Base-by-base conservation (phyloP, 1,140 invertebrate species). In the Aradophagus sp. region DNA sequence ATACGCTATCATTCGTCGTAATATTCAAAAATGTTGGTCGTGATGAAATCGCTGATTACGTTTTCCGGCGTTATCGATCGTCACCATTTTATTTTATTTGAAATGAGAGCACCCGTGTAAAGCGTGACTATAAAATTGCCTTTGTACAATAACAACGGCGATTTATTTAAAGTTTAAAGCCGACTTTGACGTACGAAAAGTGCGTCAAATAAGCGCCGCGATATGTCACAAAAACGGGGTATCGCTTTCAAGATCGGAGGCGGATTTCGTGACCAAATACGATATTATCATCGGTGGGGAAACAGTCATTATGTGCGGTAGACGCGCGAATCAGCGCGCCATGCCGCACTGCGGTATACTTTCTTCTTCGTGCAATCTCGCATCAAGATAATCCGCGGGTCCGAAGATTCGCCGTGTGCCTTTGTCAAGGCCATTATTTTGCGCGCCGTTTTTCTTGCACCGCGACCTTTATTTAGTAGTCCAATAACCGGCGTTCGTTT, bases 271-370 rank as follows among this genome's bases (percentile, higher is more conserved):
- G 55, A 65, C 53, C 32, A 11, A 34, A 0, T 20, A 23, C 66
- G 56, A 59, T 61, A 55, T 65, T 71, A 65, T 55, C 55, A 55
- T 36, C 59, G 48, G 11, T n/a, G n/a, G 16, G n/a, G 55, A 65
- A 59, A 71, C 61, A 71, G 65, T 71, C 61, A 71, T 65, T 59
- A 63, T 47, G 66, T 36, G 47, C 55, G 53, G 45, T 15, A 23
- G 47, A 36, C 45, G 56, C 45, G 53, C 48, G 56, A 44, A 48
- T 13, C 34, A 14, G 19, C n/a, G 55, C 50, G 45, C 17, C 29
- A 17, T 63, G 67, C 58, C 65, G 67, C 58, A 63, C 44, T 58
- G 59, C 59, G 41, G 68, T 55, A 65, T 71, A 71, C 62, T 71
- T 65, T 65, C 50, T 71, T 65, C 34, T 39, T 56, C 58, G 38